phyloP scores from a whole-genome alignment of 2,888 invertebrate genomes.

The Troilus luridus region DNA sequence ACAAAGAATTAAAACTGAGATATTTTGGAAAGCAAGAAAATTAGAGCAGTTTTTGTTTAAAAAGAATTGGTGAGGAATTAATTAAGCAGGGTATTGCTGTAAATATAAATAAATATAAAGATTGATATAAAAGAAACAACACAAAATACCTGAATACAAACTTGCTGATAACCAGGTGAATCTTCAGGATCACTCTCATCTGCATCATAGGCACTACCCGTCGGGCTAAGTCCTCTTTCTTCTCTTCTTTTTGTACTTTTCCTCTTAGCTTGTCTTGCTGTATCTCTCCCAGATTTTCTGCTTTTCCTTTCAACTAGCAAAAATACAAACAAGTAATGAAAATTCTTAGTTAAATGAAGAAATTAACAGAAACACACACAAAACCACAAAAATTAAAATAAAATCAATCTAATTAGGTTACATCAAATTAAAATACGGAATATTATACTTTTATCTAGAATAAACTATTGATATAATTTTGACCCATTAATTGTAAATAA shows the following conservation, averaged over 20 bases:
- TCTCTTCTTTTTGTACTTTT: conserved; percentile 68
- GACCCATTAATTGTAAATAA: background rate
- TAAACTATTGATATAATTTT: background rate
- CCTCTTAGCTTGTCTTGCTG: conserved; percentile 55
- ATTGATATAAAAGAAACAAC: background rate
- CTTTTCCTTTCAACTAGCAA: conserved; percentile 65
- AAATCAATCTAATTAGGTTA: background rate
- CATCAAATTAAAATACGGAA: background rate
- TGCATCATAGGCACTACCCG: conserved; percentile 69
- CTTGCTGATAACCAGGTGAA: conserved; percentile 80
- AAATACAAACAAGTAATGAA: conserved; percentile 44
- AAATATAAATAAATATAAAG: background rate
- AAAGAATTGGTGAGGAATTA: no score
- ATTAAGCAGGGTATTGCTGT: no score
- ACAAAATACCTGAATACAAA: conserved; percentile 78
- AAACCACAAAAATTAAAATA: background rate
- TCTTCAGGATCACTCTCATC: conserved; percentile 76
- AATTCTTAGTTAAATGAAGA: background rate
- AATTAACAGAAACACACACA: background rate
- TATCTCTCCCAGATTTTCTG: conserved; percentile 60
- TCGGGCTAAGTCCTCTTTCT: conserved; percentile 66
- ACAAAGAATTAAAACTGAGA: no score
- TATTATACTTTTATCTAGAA: background rate
- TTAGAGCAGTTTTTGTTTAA: no score
- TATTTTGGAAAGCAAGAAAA: no score